Base-by-base conservation (phyloP, 2,113 vertebrate species). In the Corynorhinus townsendii region DNA sequence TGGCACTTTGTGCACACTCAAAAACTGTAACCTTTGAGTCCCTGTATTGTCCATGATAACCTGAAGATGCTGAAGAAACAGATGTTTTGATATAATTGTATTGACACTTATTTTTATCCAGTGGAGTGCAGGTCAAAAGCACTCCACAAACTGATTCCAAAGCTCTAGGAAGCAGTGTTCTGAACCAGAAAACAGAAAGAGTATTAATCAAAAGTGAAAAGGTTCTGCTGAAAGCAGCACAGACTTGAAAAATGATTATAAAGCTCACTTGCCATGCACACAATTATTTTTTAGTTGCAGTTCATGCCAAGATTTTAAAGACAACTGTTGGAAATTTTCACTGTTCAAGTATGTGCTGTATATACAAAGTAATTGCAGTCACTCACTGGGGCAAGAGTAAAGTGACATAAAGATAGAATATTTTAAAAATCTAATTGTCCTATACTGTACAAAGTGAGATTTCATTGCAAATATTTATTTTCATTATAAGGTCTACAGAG, bases 171-270 rank as follows among this genome's bases (percentile, higher is more conserved):
- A 96, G 62, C 3, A 96, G 75, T 30, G 9, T 91, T 95, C 88
- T 97, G 80, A 97, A 97, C 14, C 49, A 97, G 76, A 90, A 96
- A 97, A 91, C 62, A 95, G 85, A 94, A 97, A 49, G 91, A 90
- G 82, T 96, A 97, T 97, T 97, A 97, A 97, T 98, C 94, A 96
- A 95, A 97, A 87, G 19, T 96, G 91, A 97, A 98, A 98, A 96
- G 81, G 73, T 95, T 97, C 95, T 96, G 76, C 72, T 94, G 64
- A 92, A 94, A 96, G 96, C 72, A 93, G 9, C 96, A 81, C 30
- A 95, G 47, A 75, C 95, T 97, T 68, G 66, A 86, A 97, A 98
- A 96, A 94, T 75, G 0, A 96, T 97, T 97, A 96, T 88, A 96
- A 97, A 96, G 86, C 97, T 96, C 72, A 95, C 71, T 96, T 97